A percentile compares a stretch with the other conserved stretches of the same genome.
These are phyloP conservation scores for Frieseomelitta varia DNA, from an alignment of 1,140 invertebrate genomes.

Conservation along the genomic window DNA sequence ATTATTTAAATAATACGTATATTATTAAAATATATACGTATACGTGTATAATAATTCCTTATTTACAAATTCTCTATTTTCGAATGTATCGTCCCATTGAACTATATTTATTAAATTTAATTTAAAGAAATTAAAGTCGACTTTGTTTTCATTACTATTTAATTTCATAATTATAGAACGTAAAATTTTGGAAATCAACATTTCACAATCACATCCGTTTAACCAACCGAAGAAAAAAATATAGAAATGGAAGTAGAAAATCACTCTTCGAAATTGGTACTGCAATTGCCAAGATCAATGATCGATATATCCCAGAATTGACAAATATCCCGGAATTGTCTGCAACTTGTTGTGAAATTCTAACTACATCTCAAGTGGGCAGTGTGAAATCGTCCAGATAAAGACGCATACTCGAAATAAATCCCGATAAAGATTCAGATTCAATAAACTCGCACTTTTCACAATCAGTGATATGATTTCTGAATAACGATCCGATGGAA, in stretches of 20 bases:
- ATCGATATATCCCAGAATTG: background rate
- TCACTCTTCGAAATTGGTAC: too few relatives aligned
- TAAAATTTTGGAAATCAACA: too few relatives aligned
- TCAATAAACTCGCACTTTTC: background rate
- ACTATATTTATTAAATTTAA: background rate
- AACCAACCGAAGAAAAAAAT: too few relatives aligned
- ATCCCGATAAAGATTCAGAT: conserved; percentile 40
- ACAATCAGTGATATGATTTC: conserved; percentile 41
- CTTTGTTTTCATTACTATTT: too few relatives aligned
- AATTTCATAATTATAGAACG: background rate
- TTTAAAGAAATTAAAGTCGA: background rate
- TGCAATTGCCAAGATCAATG: too few relatives aligned
- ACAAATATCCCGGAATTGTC: background rate
- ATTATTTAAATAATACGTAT: too few relatives aligned
- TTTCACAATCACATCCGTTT: background rate
- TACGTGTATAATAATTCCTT: too few relatives aligned
- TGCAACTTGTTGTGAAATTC: conserved; percentile 42
- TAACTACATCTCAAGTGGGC: background rate
- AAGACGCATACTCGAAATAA: conserved; percentile 7
- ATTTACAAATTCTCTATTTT: background rate
- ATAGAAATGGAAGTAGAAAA: background rate
- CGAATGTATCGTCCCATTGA: background rate
- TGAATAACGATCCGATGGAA: conserved; percentile 3
- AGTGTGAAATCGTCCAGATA: conserved; percentile 25
- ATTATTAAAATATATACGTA: too few relatives aligned